Conservation (phyloP, 92 coral and sea anemone genomes). For the Meandrina meandrites region DNA sequence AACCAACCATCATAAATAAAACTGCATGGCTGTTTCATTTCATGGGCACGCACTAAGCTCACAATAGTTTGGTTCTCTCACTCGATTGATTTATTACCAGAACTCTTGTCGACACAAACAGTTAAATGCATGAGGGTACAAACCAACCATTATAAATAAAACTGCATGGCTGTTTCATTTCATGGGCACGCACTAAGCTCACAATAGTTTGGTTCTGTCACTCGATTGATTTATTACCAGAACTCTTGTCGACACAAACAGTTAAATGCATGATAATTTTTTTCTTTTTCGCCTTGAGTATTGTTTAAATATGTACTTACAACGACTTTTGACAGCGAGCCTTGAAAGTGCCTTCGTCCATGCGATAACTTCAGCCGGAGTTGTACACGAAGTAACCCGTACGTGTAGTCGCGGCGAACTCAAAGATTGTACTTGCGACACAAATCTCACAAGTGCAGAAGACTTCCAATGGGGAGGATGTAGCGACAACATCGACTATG, state of each 20-base stretch:
- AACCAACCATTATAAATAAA: neutral
- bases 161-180: neutral
- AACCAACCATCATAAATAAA: neutral
- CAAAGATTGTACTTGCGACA: conserved; percentile 76
- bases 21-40: neutral
- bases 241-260: neutral
- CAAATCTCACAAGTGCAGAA: conserved; percentile 50
- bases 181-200: neutral
- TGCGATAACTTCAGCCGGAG: conserved; percentile 91
- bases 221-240: neutral
- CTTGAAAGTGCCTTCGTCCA: conserved; percentile 90
- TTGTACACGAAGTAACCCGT: conserved; percentile 90
- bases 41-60: neutral
- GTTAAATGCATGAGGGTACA: neutral
- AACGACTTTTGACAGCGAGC: conserved; percentile 61
- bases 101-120: neutral
- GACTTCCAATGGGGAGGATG: conserved; percentile 97
- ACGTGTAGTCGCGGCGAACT: conserved; percentile 91
- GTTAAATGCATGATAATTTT: neutral
- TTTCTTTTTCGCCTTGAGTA: neutral
- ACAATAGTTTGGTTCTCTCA: neutral
- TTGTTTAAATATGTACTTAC: neutral
- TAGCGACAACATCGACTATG: conserved; percentile 84
- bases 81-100: neutral
- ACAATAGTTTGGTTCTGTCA: neutral